Evolutionary conservation across 64 coral and sea anemone genomes (phyloP), one percentile per base, ranked within the genome.

Genomic region (Anthopleura sola): DNA sequence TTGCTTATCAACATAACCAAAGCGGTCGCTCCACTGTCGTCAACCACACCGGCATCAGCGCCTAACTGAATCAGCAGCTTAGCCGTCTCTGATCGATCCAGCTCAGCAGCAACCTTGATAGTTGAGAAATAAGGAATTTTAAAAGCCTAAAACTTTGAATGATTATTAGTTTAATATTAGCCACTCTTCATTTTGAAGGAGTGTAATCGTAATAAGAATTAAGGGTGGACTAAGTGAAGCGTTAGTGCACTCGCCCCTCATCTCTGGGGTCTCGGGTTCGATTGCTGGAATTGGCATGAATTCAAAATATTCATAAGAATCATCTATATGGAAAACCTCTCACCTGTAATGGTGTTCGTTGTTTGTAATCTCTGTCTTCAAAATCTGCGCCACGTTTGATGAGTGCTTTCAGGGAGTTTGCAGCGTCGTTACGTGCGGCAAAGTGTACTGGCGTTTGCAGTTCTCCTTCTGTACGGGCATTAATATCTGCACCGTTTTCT

Each of bases 51-150:
- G 31, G 97, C 97, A 26, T 91, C 87, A 18, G 97, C 92, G 31
- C 92, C 90, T 10, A 56, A 55, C 18, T 95, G 87, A 3, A 99
- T 84, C 54, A 99, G 62, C 18, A 81, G 76, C 28, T 56, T 81
- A 18, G 97, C 97, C 14, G 93, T 91, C 56, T 99, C 93, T 31
- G 97, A 99, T 54, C 97, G 79, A 78, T 91, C 92, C 64, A 99
- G 34, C 68, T 95, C 97, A 26, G 97, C 97, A 46, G 97, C 97
- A 6, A 99, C 92, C 97, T 99, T 39, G 31, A 0, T 0, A n/a
- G 3, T 8, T 62, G 1, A 64, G 36, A 17, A 11, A 7, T 0
- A 83, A n/a, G 26, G 36, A 17, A 82, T 31, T 0, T 20, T 7
- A 0, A 44, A 21, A 19, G 28, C 1, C 14, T 51, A 51, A 3